phyloP scores from a whole-genome alignment of 2,113 vertebrate species.

The Dendrocopos noguchii region DNA sequence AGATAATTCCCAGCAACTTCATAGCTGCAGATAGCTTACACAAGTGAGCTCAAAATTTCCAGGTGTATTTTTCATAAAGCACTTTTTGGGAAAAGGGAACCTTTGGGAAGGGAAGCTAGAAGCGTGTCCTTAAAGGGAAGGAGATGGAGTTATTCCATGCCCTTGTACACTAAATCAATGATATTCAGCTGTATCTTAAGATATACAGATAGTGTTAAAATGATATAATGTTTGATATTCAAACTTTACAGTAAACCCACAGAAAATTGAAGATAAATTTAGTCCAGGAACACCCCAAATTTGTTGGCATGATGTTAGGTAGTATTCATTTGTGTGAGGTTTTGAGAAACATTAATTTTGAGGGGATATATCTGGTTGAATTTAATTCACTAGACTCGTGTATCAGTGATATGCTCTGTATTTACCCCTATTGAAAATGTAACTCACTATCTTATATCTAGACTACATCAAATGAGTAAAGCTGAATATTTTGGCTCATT shows the following conservation, averaged over 20 bases:
- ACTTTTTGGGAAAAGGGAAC: not conserved
- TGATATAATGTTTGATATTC: not conserved
- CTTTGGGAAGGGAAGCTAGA: not conserved
- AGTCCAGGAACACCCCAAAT: not conserved
- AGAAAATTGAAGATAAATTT: not conserved
- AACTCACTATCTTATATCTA: not conserved
- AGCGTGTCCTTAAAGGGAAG: fast-evolving
- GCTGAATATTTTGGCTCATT: not conserved
- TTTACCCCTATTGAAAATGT: not conserved
- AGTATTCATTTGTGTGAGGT: not conserved
- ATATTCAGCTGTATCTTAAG: not conserved
- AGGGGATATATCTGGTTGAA: not conserved
- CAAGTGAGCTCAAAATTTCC: not conserved
- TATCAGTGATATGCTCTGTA: not conserved
- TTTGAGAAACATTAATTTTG: not conserved
- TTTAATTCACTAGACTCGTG: not conserved
- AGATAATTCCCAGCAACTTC: not conserved
- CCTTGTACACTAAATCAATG: not conserved
- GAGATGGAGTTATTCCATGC: not conserved
- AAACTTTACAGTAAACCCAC: not conserved
- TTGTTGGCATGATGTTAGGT: not conserved
- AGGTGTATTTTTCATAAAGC: not conserved
- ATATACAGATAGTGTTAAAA: not conserved
- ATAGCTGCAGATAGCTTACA: not conserved
- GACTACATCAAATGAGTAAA: not conserved